Evolutionary conservation across 2,113 vertebrate genomes (phyloP).

Genomic region (Vicugna pacos): DNA sequence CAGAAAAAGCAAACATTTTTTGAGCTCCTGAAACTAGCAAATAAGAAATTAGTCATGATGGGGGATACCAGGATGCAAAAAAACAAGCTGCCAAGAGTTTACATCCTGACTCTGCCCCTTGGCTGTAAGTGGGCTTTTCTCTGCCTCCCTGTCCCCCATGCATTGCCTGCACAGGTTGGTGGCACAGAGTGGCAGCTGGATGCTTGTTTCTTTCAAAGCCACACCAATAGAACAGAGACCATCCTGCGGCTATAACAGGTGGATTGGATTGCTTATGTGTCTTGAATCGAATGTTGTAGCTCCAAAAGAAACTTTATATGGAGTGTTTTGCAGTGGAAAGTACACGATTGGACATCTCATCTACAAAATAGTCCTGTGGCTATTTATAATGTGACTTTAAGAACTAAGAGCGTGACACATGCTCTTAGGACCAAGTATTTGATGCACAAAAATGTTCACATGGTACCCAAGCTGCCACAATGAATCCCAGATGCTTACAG

Average conservation of each 20-base stretch:
- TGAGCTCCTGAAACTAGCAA: not conserved
- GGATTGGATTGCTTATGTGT: not conserved
- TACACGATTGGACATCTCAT: not conserved
- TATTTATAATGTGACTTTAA: not conserved
- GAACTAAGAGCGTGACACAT: not conserved
- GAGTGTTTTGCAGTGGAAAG: not conserved
- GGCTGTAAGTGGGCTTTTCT: not conserved
- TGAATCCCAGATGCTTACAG: not conserved
- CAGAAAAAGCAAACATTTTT: not conserved
- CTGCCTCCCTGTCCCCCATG: not conserved
- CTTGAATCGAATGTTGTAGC: not conserved
- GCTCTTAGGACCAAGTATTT: not conserved
- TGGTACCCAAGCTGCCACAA: not conserved
- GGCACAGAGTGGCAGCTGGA: not conserved
- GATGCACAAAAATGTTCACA: not conserved
- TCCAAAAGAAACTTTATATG: not conserved
- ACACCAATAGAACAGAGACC: not conserved
- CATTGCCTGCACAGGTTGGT: not conserved
- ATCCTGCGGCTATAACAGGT: not conserved
- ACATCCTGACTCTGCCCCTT: not conserved
- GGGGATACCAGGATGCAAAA: not conserved
- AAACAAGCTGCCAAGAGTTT: not conserved
- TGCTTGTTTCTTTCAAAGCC: not conserved
- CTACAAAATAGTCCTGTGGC: not conserved
- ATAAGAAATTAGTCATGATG: not conserved